A percentile compares a stretch with the other conserved stretches of the same genome.
Evolutionary conservation across 2,797 vertebrate species (phyloP).

Genomic region (Harpagifer antarcticus): DNA sequence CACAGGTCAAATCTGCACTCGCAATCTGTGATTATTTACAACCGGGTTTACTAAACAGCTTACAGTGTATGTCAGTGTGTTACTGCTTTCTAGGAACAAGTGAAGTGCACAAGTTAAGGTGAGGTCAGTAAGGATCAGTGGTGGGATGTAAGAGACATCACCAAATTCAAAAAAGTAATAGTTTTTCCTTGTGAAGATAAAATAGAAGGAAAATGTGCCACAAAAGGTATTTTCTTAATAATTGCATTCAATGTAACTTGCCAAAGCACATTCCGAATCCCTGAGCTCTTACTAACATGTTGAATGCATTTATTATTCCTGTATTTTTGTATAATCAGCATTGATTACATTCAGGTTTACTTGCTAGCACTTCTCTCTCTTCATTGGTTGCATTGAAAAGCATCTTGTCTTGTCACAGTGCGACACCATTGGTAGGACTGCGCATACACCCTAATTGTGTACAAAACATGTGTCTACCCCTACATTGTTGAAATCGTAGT

Average conservation of each 20-base stretch:
- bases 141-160: not conserved
- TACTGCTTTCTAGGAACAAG: not conserved
- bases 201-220: not conserved
- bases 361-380: not conserved
- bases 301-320: not conserved
- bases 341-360: not conserved
- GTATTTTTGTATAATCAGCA: too few species aligned
- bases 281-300: conserved; percentile 3
- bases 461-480: not conserved
- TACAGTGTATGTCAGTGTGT: not conserved
- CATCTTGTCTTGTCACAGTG: not conserved
- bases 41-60: not conserved
- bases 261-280: not conserved
- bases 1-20: not conserved
- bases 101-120: not conserved
- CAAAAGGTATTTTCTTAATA: conserved; percentile 6
- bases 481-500: not conserved
- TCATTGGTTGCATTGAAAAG: not conserved
- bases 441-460: not conserved
- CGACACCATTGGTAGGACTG: too few species aligned
- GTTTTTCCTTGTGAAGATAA: not conserved
- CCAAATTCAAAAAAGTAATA: not conserved
- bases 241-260: not conserved
- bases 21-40: not conserved
- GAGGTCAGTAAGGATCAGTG: not conserved